Evolutionary conservation across 2,797 vertebrate genomes (phyloP).

Genomic region (Catamblyrhynchus diadema): DNA sequence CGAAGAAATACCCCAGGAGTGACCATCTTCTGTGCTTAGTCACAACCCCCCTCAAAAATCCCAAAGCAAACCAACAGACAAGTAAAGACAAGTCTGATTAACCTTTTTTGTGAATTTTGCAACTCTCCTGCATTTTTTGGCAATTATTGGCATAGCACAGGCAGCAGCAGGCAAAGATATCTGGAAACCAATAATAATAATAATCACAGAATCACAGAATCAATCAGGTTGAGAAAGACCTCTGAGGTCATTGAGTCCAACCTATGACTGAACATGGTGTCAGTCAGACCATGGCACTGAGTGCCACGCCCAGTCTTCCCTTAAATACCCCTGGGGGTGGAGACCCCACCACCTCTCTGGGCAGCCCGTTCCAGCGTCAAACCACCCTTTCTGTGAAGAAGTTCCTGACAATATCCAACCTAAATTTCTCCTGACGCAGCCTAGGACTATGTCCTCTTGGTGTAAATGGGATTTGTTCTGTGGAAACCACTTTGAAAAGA

Average conservation of each 20-base stretch:
- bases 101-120: neutral
- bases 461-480: neutral
- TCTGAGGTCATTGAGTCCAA: accelerated
- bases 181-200: neutral
- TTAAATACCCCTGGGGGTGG: accelerated
- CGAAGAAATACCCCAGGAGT: neutral
- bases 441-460: neutral
- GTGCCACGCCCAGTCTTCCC: accelerated
- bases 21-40: neutral
- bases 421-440: accelerated
- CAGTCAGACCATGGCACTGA: neutral
- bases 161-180: neutral
- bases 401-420: neutral
- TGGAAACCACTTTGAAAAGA: neutral
- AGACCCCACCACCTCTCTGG: neutral
- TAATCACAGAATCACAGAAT: neutral
- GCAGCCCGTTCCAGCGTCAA: neutral
- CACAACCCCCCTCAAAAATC: neutral
- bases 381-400: neutral
- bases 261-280: accelerated
- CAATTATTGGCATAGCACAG: neutral
- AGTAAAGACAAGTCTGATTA: neutral
- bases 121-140: neutral
- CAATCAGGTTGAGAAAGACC: neutral
- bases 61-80: neutral